Evolutionary conservation across 2,888 invertebrate species (phyloP).

Genomic region (Temnothorax rugatulus): DNA sequence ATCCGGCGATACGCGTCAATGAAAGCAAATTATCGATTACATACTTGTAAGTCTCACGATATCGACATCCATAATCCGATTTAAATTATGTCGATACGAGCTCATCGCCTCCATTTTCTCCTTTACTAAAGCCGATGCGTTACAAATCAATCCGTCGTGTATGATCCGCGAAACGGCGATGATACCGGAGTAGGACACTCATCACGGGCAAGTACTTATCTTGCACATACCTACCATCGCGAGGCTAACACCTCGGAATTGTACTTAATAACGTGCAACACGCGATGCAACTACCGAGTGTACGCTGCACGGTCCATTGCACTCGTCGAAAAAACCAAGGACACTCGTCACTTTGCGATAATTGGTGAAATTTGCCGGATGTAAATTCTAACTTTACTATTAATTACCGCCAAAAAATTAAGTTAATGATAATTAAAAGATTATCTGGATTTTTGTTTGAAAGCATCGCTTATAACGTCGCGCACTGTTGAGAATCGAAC

Average conservation of each 20-base stretch:
- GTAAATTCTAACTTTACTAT: neutral
- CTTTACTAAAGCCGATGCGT: conserved; percentile 21
- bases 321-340: conserved; percentile 47
- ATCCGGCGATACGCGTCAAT: neutral
- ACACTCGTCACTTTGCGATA: conserved; percentile 52
- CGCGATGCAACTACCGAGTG: conserved; percentile 63
- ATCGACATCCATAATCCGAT: conserved; percentile 16
- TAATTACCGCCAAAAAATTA: neutral
- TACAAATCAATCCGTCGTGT: conserved; percentile 46
- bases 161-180: conserved; percentile 50
- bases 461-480: neutral
- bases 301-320: conserved; percentile 63
- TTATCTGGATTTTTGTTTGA: neutral
- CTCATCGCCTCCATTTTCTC: conserved; percentile 21
- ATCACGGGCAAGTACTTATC: conserved; percentile 49
- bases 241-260: conserved; percentile 55
- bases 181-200: conserved; percentile 40
- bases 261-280: conserved; percentile 72
- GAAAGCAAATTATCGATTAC: conserved; percentile 8
- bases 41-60: neutral
- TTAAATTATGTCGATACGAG: conserved; percentile 7
- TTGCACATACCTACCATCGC: conserved; percentile 54
- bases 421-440: neutral
- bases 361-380: conserved; percentile 19
- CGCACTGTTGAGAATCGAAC: neutral